phyloP scores from a whole-genome alignment of 2,888 invertebrate genomes.

The Podotricha telesiphe region DNA sequence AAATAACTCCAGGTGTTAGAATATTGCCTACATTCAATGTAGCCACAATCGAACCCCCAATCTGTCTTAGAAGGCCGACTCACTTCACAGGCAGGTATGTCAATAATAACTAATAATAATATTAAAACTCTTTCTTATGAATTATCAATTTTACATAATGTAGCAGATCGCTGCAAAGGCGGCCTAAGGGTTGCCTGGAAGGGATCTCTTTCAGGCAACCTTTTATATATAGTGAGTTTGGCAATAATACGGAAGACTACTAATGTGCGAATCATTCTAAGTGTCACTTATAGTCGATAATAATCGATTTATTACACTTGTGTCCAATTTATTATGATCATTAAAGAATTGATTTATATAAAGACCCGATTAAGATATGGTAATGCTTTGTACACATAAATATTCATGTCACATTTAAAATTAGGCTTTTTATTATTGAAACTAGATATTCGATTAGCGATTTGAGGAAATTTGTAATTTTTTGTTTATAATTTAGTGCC shows the following conservation, averaged over 20 bases:
- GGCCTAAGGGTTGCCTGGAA: too few species aligned
- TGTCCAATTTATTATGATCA: constrained; percentile 8
- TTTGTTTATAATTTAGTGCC: background rate
- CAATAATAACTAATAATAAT: too few species aligned
- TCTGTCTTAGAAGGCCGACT: too few species aligned
- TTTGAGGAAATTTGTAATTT: background rate
- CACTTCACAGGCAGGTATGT: too few species aligned
- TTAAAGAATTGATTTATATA: constrained; percentile 11
- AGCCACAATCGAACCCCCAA: too few species aligned
- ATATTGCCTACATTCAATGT: too few species aligned
- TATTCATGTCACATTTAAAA: constrained; percentile 19
- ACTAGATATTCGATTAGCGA: background rate
- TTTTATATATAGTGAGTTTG: too few species aligned
- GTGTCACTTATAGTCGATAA: constrained; percentile 8
- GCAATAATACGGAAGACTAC: constrained; percentile 6
- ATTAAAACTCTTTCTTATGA: too few species aligned
- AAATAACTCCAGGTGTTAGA: too few species aligned
- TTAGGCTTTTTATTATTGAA: constrained; percentile 6
- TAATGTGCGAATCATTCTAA: background rate
- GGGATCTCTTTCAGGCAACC: too few species aligned
- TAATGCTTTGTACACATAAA: background rate
- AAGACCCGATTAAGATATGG: background rate
- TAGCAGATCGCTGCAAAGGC: too few species aligned
- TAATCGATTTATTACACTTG: constrained; percentile 9
- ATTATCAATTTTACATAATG: too few species aligned